Evolutionary conservation across 35 echinoderm and acorn worm genomes (phyloP).

Genomic region (Chiridota heheva): DNA sequence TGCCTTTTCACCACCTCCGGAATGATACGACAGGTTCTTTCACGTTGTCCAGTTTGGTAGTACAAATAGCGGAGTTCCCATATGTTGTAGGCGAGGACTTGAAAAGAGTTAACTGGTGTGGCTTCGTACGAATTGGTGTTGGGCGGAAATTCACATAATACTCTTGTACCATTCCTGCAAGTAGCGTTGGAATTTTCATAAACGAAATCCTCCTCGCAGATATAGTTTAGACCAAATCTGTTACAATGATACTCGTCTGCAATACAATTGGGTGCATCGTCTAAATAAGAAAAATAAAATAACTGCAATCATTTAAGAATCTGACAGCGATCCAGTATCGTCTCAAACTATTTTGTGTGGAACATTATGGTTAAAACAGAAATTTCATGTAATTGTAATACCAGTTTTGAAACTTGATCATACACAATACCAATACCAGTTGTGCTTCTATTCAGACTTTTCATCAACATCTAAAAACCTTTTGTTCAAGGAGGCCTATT

Average conservation of each 20-base stretch:
- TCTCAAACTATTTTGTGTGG: too few species aligned
- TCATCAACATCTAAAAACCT: too few species aligned
- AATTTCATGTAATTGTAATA: too few species aligned
- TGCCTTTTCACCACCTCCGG: conserved; percentile 14
- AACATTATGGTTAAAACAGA: too few species aligned
- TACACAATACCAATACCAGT: too few species aligned
- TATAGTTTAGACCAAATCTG: conserved; percentile 57
- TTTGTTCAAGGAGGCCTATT: too few species aligned
- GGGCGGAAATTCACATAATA: conserved; percentile 40
- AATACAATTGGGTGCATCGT: conserved; percentile 49
- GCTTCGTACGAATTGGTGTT: conserved; percentile 11
- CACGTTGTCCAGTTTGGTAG: conserved; percentile 48
- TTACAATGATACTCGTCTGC: conserved; percentile 40
- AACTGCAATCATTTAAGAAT: too few species aligned
- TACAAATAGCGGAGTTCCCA: conserved; percentile 71
- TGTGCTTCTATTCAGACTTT: too few species aligned
- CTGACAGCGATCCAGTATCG: too few species aligned
- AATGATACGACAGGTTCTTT: conserved; percentile 47
- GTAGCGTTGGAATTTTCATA: conserved; percentile 29
- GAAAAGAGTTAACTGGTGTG: conserved; percentile 24
- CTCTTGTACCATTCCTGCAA: conserved; percentile 43
- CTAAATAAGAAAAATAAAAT: background rate
- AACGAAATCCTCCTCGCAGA: conserved; percentile 49
- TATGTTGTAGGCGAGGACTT: conserved; percentile 55
- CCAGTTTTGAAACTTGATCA: too few species aligned